Base-by-base conservation (phyloP, 2,113 vertebrate genomes). In the Phaethornis superciliosus region DNA sequence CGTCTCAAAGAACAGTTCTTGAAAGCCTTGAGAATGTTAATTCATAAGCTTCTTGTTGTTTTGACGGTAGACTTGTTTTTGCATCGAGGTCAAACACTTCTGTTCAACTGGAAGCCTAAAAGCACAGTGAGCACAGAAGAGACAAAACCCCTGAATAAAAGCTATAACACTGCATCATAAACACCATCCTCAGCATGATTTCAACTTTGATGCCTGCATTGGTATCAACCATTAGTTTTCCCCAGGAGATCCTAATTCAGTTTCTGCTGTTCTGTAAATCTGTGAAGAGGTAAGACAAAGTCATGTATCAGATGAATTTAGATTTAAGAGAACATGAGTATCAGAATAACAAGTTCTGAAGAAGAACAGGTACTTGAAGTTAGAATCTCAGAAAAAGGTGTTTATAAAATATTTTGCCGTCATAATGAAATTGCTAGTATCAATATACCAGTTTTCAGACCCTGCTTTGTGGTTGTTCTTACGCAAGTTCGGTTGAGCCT, bases 21-120 rank as follows among this genome's bases (percentile, higher is more conserved):
- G 28, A 77, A 85, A 93, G 49, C 63, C 78, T 74, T 77, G 55
- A 74, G 69, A 82, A 85, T 80, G 11, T 91, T 92, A 77, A 81
- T 91, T 89, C 67, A 59, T 69, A 79, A 82, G 4, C n/a, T 91
- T 51, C 59, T 89, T 82, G 10, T 28, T 63, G 7, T 74, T 87
- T 82, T 69, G 46, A 59, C 67, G 59, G 19, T 54, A 82, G 22
- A 2, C 24, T 82, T 87, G 30, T 33, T 54, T 89, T 56, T 79
- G 63, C 6, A 63, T 74, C 0, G 3, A 69, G 17, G 30, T 49
- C 0, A 0, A 87, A 74, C 8, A 15, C 3, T 91, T 64, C 40
- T 75, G 12, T 79, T 88, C 81, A 76, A 23, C 32, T 33, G 19
- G 30, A 81, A 91, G n/a, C 49, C 44, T 85, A 35, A 80, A 89